These are phyloP conservation scores for Cacatua alba DNA, from an alignment of 2,113 vertebrate genomes.

Conservation along the genomic window DNA sequence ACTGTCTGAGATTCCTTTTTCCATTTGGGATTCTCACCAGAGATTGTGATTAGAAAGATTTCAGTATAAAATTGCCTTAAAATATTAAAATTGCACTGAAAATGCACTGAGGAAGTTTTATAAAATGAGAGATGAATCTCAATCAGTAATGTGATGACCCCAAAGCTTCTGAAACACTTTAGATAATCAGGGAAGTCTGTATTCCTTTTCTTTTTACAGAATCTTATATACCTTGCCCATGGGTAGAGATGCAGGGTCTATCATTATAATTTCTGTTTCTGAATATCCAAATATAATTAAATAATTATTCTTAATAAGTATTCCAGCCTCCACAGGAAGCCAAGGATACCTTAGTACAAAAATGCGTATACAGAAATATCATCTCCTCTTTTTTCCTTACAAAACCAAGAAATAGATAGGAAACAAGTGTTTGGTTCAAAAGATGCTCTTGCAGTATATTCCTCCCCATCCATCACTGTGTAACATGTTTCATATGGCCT, in stretches of 20 bases:
- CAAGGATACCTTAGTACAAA: neutral
- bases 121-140: conserved; percentile 4
- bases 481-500: neutral
- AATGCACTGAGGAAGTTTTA: neutral
- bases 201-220: neutral
- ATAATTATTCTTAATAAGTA: conserved; percentile 47
- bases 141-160: neutral
- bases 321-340: conserved; percentile 2
- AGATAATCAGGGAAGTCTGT: conserved; percentile 29
- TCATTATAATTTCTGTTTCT: conserved; percentile 9
- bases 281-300: conserved; percentile 38
- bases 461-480: neutral
- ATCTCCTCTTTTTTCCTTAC: neutral
- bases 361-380: neutral
- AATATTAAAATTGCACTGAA: neutral
- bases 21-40: conserved; percentile 34
- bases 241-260: neutral
- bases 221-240: neutral
- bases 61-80: conserved; percentile 37
- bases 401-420: neutral
- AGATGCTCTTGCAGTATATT: neutral
- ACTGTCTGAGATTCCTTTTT: conserved; percentile 62
- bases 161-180: conserved; percentile 17
- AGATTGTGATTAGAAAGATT: conserved; percentile 56
- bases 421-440: neutral